phyloP scores from a whole-genome alignment of 2,797 vertebrate genomes.

The Pteronotus mesoamericanus region DNA sequence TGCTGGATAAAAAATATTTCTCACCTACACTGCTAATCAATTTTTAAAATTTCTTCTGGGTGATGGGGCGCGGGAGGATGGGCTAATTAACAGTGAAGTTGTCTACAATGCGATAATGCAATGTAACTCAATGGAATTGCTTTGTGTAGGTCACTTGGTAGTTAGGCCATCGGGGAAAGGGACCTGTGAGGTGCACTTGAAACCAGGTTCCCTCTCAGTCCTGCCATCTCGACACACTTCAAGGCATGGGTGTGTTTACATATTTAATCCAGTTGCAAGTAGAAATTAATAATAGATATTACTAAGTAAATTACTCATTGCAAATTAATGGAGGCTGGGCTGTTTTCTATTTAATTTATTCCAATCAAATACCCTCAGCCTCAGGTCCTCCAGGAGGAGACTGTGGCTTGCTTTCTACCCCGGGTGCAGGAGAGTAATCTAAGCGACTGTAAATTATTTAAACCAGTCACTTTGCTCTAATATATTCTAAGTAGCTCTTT shows the following conservation, averaged over 20 bases:
- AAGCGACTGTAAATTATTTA: conserved; percentile 67
- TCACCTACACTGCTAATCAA: not conserved
- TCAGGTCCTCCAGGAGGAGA: not conserved
- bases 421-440: not conserved
- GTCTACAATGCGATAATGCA: not conserved
- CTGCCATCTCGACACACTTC: not conserved
- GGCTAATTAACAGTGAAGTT: not conserved
- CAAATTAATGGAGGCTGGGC: not conserved
- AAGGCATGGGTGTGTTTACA: not conserved
- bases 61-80: not conserved
- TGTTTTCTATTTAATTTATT: conserved; percentile 30
- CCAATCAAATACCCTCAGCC: conserved; percentile 4
- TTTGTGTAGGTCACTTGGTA: not conserved
- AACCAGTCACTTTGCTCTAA: conserved; percentile 41
- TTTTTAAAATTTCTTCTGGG: not conserved
- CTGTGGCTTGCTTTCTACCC: not conserved
- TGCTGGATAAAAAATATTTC: not conserved
- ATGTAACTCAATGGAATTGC: not conserved
- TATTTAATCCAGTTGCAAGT: conserved; percentile 30
- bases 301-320: conserved; percentile 22
- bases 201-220: not conserved
- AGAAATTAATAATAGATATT: conserved; percentile 46
- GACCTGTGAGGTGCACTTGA: not conserved
- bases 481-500: conserved; percentile 52
- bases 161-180: not conserved